A percentile compares a stretch with the other conserved stretches of the same genome.
Evolutionary conservation across 2,113 vertebrate genomes (phyloP).

Genomic region (Spermophilus dauricus): DNA sequence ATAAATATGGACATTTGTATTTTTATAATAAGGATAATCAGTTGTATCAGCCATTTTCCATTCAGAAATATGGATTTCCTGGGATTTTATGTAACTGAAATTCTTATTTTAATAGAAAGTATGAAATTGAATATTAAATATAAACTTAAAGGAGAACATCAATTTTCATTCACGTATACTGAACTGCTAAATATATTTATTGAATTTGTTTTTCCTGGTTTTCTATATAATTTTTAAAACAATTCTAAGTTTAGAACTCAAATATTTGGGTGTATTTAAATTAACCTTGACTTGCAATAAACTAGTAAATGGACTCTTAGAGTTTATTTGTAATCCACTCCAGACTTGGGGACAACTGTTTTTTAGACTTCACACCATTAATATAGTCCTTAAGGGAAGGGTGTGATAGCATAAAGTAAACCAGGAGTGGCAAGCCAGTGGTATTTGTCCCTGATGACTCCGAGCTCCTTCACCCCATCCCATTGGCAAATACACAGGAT

Average conservation of each 20-base stretch:
- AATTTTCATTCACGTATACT: slow-evolving; percentile 17
- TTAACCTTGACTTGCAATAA: slow-evolving; percentile 60
- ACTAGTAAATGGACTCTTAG: slow-evolving; percentile 10
- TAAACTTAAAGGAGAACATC: slow-evolving; percentile 16
- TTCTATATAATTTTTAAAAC: slow-evolving; percentile 69
- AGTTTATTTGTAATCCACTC: slow-evolving; percentile 53
- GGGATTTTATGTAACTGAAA: not conserved
- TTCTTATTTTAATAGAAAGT: slow-evolving; percentile 46
- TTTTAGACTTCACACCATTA: slow-evolving; percentile 34
- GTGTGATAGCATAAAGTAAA: slow-evolving; percentile 36
- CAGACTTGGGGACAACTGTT: not conserved
- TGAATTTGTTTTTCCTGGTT: slow-evolving; percentile 58
- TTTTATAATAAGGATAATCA: slow-evolving; percentile 16
- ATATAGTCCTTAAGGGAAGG: not conserved
- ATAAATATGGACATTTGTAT: slow-evolving; percentile 1
- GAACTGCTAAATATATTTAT: slow-evolving; percentile 38
- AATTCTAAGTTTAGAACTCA: slow-evolving; percentile 66
- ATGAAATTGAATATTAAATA: not conserved
- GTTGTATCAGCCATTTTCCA: not conserved
- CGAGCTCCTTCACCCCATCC: not conserved
- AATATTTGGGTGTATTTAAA: slow-evolving; percentile 72
- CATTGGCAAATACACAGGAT: not conserved
- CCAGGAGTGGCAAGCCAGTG: not conserved
- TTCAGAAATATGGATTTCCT: not conserved
- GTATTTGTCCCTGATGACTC: not conserved